Conservation (phyloP, 1,140 invertebrate species). For the Prorops nasuta region DNA sequence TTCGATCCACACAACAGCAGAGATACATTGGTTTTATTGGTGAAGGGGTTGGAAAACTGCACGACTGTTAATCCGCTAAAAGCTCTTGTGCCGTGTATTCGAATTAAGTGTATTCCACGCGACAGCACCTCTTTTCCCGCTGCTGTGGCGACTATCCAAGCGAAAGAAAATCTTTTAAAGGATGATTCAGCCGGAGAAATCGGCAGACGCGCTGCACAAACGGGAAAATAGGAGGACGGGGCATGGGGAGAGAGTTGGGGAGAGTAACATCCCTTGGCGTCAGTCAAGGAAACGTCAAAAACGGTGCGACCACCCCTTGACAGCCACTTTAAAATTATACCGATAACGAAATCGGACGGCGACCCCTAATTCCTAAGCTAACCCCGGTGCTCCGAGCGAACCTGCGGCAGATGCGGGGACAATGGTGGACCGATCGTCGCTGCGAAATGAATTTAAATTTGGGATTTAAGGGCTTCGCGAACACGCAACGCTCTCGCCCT, state of each 20-base stretch:
- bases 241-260: slow-evolving; percentile 4
- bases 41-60: no score
- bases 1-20: no score
- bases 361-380: slow-evolving; percentile 40
- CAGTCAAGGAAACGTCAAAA: slow-evolving; percentile 42
- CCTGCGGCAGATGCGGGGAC: slow-evolving; percentile 47
- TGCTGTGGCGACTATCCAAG: slow-evolving; percentile 6
- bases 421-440: slow-evolving; percentile 43
- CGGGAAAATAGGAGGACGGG: neutral
- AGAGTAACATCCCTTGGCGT: slow-evolving; percentile 19
- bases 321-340: slow-evolving; percentile 54
- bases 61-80: slow-evolving; percentile 24
- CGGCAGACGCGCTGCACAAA: neutral
- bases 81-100: slow-evolving; percentile 7
- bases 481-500: slow-evolving; percentile 23
- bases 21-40: no score
- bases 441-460: slow-evolving; percentile 52
- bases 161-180: slow-evolving; percentile 27
- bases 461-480: slow-evolving; percentile 38
- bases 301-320: slow-evolving; percentile 40
- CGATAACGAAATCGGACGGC: slow-evolving; percentile 51
- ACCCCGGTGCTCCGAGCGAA: slow-evolving; percentile 39
- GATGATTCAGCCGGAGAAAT: slow-evolving; percentile 35
- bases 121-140: slow-evolving; percentile 7
- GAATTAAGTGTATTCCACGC: slow-evolving; percentile 16